Evolutionary conservation across 1,140 invertebrate species (phyloP).

Genomic region (Calliopsis andreniformis): DNA sequence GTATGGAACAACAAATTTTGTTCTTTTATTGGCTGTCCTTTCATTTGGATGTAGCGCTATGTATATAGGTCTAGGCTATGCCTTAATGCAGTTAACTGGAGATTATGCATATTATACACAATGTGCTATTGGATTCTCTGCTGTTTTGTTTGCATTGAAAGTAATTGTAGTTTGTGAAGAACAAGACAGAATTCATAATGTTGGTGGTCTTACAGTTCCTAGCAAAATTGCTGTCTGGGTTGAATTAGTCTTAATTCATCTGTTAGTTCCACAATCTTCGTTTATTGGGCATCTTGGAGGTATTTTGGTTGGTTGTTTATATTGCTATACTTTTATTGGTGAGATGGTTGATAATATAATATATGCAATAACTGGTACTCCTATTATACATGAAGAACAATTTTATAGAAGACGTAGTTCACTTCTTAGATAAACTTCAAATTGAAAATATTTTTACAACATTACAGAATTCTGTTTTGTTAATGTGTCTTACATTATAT

Average conservation of each 20-base stretch:
- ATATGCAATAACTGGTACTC: conserved; percentile 73
- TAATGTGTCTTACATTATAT: too few species aligned
- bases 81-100: conserved; percentile 72
- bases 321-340: conserved; percentile 84
- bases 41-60: conserved; percentile 82
- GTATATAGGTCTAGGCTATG: conserved; percentile 81
- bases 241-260: conserved; percentile 86
- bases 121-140: conserved; percentile 88
- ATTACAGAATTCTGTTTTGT: too few species aligned
- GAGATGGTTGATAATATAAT: conserved; percentile 80
- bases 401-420: conserved; percentile 74
- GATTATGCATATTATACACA: conserved; percentile 80
- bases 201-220: conserved; percentile 83
- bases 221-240: conserved; percentile 85
- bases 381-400: conserved; percentile 77
- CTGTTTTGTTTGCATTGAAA: conserved; percentile 86
- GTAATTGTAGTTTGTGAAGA: conserved; percentile 83
- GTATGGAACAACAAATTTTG: conserved; percentile 84
- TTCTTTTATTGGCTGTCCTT: conserved; percentile 82
- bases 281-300: conserved; percentile 87
- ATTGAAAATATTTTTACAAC: conserved; percentile 53
- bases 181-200: conserved; percentile 76
- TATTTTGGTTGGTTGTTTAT: conserved; percentile 86
- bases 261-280: conserved; percentile 84
- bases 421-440: conserved; percentile 4